Evolutionary conservation across 2,113 vertebrate species (phyloP), one percentile per base, ranked within the genome.

Genomic region (Forbesichthys papilliferus): DNA sequence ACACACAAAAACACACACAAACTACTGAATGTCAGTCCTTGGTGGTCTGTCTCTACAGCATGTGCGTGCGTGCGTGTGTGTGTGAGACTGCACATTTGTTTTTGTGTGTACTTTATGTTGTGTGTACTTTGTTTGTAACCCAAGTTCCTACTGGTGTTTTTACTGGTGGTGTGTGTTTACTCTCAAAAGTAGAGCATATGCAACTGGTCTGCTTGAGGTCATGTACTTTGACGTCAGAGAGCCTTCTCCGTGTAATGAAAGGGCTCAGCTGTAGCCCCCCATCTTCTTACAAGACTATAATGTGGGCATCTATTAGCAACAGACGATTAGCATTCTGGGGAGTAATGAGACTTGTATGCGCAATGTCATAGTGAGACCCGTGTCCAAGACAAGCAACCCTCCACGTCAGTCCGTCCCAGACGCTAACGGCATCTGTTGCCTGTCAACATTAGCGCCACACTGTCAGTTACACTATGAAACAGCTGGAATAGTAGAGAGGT

Each of bases 181-280:
- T 52, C 11, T 52, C n/a, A 18, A 20, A 56, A 56, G 16, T 18
- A 56, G 18, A 10, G 54, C n/a, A 7, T 16, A 56, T 69, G 56
- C 69, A 60, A 65, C 68, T 60, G 51, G 51, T 70, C 11, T 42
- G 11, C 33, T 46, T 14, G 16, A 27, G 18, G 10, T 73, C 52
- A 66, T 62, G n/a, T 53, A 70, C 68, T 81, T 79, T 66, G 75
- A 82, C 66, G 66, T 80, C 66, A 81, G n/a, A 55, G 57, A 69
- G 42, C 65, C 62, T 0, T 5, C 69, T 83, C 78, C 59, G 48
- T 71, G 67, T 77, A 71, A 73, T 70, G 20, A 56, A 68, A 48
- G 51, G 72, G 66, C 48, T 82, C 75, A 78, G 76, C 69, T 81
- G 71, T 68, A 53, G 73, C 46, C 59, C 36, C 51, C 46, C 74